These are phyloP conservation scores for Agrilus mali DNA, from an alignment of 2,888 invertebrate genomes.

Conservation along the genomic window DNA sequence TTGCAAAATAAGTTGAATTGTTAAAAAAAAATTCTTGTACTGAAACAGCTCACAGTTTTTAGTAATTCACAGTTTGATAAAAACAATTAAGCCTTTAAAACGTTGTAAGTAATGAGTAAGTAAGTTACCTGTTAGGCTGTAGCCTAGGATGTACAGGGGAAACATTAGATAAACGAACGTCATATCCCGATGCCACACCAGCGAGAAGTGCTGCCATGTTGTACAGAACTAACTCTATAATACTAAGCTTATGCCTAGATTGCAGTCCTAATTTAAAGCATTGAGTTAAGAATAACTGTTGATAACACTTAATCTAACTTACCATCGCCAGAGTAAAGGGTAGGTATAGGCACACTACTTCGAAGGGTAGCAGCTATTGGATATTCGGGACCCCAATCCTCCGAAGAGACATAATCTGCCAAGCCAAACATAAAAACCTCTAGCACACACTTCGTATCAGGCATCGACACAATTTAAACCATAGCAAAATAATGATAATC, in stretches of 20 bases:
- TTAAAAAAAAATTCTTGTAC: too few relatives aligned
- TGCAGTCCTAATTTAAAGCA: conserved; percentile 7
- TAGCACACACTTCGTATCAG: conserved; percentile 14
- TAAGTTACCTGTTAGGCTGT: conserved; percentile 50
- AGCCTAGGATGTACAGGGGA: conserved; percentile 71
- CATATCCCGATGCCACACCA: conserved; percentile 83
- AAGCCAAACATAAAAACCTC: conserved; percentile 20
- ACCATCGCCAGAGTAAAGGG: conserved; percentile 66
- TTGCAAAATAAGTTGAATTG: too few relatives aligned
- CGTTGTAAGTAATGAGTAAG: too few relatives aligned
- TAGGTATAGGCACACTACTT: conserved; percentile 65
- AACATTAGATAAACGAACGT: conserved; percentile 78
- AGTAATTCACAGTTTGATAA: too few relatives aligned
- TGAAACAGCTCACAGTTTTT: too few relatives aligned
- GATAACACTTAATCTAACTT: conserved; percentile 20
- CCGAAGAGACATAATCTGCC: conserved; percentile 35
- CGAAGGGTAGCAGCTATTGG: conserved; percentile 39
- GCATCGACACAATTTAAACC: not conserved
- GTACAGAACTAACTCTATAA: conserved; percentile 68
- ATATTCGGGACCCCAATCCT: conserved; percentile 54
- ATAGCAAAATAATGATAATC: not conserved
- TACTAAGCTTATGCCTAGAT: conserved; percentile 43
- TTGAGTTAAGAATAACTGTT: conserved; percentile 4
- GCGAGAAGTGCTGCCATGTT: conserved; percentile 88
- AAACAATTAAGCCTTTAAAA: too few relatives aligned